A percentile compares a stretch with the other conserved stretches of the same genome.
Conservation (phyloP, 2,113 vertebrate genomes). For the Pseudolaguvia tuberculata region DNA sequence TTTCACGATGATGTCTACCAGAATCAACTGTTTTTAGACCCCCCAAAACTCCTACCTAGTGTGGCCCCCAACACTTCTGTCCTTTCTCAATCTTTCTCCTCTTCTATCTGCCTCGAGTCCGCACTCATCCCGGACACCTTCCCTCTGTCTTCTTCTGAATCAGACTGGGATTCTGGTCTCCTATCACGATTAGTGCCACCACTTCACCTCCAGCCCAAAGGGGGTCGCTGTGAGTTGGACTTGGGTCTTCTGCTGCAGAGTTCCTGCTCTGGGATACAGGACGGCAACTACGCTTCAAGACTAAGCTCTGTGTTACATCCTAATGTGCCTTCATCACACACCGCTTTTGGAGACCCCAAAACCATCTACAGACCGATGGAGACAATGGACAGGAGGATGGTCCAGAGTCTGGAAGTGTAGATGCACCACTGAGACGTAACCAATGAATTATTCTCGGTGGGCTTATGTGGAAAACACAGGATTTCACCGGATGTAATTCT, state of each 20-base stretch:
- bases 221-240: constrained; percentile 44
- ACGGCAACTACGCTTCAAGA: constrained; percentile 58
- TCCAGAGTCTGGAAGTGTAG: constrained; percentile 25
- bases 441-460: too few relatives aligned
- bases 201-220: neutral
- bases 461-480: too few relatives aligned
- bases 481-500: too few relatives aligned
- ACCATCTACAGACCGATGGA: constrained; percentile 51
- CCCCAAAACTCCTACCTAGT: constrained; percentile 18
- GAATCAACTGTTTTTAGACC: neutral
- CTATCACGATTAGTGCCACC: constrained; percentile 38
- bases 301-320: constrained; percentile 61
- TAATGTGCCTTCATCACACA: neutral
- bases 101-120: constrained; percentile 62
- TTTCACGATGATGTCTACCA: constrained; percentile 23
- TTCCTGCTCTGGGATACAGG: constrained; percentile 49
- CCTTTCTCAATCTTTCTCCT: constrained; percentile 54
- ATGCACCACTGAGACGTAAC: neutral
- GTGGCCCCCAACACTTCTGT: constrained; percentile 40
- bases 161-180: constrained; percentile 64
- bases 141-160: constrained; percentile 51
- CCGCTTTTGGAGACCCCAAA: constrained; percentile 42
- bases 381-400: constrained; percentile 49
- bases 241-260: constrained; percentile 62
- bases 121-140: constrained; percentile 51